Percentiles rank a stretch among this genome's conserved stretches.
Conservation (phyloP, 2,888 invertebrate genomes). For the Bombylius discolor region DNA sequence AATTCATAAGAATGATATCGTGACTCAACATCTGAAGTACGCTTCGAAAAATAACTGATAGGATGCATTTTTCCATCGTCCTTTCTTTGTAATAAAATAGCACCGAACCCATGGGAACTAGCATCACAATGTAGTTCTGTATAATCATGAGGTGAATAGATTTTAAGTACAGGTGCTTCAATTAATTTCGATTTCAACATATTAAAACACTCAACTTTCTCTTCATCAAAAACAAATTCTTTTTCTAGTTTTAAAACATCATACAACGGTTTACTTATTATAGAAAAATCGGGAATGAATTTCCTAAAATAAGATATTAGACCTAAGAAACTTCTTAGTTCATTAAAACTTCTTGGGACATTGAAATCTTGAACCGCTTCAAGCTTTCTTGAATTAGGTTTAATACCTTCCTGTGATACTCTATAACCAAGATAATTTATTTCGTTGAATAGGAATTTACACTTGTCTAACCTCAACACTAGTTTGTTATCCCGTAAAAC, state of each 20-base stretch:
- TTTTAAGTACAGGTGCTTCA: slow-evolving; percentile 17
- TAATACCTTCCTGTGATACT: slow-evolving; percentile 3
- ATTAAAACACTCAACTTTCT: slow-evolving; percentile 6
- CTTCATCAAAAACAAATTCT: slow-evolving; percentile 3
- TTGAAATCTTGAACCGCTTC: slow-evolving; percentile 5
- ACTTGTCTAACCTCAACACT: slow-evolving; percentile 5
- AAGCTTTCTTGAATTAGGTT: slow-evolving; percentile 6
- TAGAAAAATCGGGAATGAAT: slow-evolving; percentile 19
- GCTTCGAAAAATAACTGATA: slow-evolving; percentile 20
- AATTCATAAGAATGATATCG: slow-evolving; percentile 19
- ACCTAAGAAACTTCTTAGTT: slow-evolving; percentile 13
- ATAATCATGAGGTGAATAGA: slow-evolving; percentile 18
- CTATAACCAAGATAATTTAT: slow-evolving; percentile 1
- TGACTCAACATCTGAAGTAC: slow-evolving; percentile 17
- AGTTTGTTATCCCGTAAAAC: not conserved
- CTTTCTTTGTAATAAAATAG: slow-evolving; percentile 17
- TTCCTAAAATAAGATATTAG: slow-evolving; percentile 14
- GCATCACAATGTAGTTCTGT: slow-evolving; percentile 24
- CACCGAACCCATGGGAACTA: slow-evolving; percentile 18
- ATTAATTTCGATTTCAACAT: slow-evolving; percentile 8
- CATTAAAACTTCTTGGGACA: slow-evolving; percentile 13
- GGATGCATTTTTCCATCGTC: slow-evolving; percentile 18
- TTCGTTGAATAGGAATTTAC: slow-evolving; percentile 5
- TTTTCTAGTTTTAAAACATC: slow-evolving; percentile 14
- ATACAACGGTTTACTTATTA: slow-evolving; percentile 20